These are phyloP conservation scores for Cephalopachus bancanus DNA, from an alignment of 2,797 vertebrate genomes.

Conservation along the genomic window DNA sequence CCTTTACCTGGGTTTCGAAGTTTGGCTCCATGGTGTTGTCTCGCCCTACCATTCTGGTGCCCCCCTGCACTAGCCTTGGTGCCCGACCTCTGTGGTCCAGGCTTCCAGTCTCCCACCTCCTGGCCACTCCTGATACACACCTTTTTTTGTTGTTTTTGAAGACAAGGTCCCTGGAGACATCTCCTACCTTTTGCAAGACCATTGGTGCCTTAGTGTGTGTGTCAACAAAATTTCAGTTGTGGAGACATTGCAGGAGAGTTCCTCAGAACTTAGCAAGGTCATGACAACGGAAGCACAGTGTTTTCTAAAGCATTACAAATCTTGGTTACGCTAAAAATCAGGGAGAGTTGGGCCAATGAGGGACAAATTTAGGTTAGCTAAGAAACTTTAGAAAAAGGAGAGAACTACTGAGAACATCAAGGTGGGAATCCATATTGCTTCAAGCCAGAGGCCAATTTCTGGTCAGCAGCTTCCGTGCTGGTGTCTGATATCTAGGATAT, in stretches of 20 bases:
- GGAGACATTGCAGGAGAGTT: background rate
- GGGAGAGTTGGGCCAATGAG: too few relatives aligned
- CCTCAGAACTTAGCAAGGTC: background rate
- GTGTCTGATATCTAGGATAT: background rate
- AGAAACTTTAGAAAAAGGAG: background rate
- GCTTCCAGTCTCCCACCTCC: background rate
- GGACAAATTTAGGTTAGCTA: background rate
- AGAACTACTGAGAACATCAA: background rate
- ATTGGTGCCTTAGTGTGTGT: background rate
- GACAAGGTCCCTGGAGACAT: background rate
- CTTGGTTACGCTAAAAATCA: background rate
- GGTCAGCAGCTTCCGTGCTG: background rate
- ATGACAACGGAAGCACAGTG: background rate
- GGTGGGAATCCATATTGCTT: background rate
- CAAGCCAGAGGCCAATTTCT: background rate
- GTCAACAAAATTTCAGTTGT: background rate
- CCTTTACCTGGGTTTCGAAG: fast-evolving
- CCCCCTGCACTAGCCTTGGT: background rate
- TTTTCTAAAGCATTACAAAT: conserved; percentile 7
- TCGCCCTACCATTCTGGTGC: background rate
- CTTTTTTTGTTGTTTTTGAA: background rate
- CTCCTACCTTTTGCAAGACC: background rate
- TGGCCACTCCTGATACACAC: background rate
- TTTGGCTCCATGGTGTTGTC: fast-evolving
- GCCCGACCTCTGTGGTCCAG: background rate